These are phyloP conservation scores for Daktulosphaira vitifoliae DNA, from an alignment of 1,140 invertebrate species.

Conservation along the genomic window DNA sequence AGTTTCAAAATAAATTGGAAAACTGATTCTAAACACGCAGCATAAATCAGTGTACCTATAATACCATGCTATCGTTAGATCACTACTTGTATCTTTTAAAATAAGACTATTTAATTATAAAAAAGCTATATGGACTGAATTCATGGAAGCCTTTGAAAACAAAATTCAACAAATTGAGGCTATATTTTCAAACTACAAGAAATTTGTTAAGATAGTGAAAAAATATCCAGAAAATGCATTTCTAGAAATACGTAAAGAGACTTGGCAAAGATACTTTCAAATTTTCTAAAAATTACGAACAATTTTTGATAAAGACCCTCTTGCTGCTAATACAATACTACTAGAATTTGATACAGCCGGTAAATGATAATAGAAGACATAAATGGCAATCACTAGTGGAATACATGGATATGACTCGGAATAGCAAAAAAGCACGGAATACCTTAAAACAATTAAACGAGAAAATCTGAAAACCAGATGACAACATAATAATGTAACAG, in stretches of 20 bases:
- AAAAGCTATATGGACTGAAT: too few species aligned
- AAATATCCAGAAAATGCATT: not conserved
- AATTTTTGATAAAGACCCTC: not conserved
- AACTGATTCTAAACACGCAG: too few species aligned
- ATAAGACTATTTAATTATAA: too few species aligned
- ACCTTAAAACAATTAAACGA: constrained; percentile 1
- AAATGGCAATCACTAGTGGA: not conserved
- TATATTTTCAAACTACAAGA: too few species aligned
- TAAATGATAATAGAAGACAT: not conserved
- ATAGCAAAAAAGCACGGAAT: not conserved
- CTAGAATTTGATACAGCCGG: not conserved
- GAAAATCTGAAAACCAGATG: not conserved
- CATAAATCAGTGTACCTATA: too few species aligned
- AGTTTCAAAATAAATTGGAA: too few species aligned
- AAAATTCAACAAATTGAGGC: not conserved
- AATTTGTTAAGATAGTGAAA: too few species aligned
- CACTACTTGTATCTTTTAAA: too few species aligned
- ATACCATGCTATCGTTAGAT: too few species aligned
- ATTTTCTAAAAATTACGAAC: not conserved
- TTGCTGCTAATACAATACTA: not conserved
- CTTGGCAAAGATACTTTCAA: not conserved
- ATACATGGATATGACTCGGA: not conserved
- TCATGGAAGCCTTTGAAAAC: too few species aligned
- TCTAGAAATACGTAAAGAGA: too few species aligned
- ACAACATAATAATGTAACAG: too few species aligned